Evolutionary conservation across 2,113 vertebrate species (phyloP).

Genomic region (Morone saxatilis): DNA sequence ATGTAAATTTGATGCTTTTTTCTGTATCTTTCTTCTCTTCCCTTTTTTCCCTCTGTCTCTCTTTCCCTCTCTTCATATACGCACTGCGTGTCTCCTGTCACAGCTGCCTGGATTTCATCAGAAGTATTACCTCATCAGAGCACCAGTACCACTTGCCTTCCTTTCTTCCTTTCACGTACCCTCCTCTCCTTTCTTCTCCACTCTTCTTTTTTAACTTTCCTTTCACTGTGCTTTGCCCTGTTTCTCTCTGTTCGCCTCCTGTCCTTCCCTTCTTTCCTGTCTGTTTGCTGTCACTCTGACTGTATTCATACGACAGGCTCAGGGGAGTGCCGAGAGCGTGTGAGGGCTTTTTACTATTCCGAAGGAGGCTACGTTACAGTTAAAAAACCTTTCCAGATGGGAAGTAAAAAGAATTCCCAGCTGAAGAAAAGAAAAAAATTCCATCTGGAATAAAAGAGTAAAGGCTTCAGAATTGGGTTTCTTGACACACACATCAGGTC

Average conservation of each 20-base stretch:
- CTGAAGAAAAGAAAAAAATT: neutral
- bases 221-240: neutral
- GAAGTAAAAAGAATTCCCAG: neutral
- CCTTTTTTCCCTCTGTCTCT: neutral
- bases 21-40: neutral
- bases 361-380: conserved; percentile 30
- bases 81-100: conserved; percentile 11
- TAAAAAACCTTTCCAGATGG: conserved; percentile 78
- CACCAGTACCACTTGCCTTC: neutral
- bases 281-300: conserved; percentile 34
- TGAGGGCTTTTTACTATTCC: conserved; percentile 21
- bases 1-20: neutral
- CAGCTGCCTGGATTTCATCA: conserved; percentile 52
- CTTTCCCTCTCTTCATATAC: neutral
- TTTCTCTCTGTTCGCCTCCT: neutral
- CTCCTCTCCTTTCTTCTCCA: neutral
- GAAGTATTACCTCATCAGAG: conserved; percentile 47
- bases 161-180: neutral
- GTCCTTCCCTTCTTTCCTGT: conserved; percentile 1
- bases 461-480: conserved; percentile 38
- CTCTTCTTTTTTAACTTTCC: neutral
- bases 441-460: conserved; percentile 46
- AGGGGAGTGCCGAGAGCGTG: conserved; percentile 1
- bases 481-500: conserved; percentile 26
- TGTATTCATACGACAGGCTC: conserved; percentile 24